A percentile compares a stretch with the other conserved stretches of the same genome.
Conservation (phyloP, 2,888 invertebrate species). For the Dolichomitus sp. region DNA sequence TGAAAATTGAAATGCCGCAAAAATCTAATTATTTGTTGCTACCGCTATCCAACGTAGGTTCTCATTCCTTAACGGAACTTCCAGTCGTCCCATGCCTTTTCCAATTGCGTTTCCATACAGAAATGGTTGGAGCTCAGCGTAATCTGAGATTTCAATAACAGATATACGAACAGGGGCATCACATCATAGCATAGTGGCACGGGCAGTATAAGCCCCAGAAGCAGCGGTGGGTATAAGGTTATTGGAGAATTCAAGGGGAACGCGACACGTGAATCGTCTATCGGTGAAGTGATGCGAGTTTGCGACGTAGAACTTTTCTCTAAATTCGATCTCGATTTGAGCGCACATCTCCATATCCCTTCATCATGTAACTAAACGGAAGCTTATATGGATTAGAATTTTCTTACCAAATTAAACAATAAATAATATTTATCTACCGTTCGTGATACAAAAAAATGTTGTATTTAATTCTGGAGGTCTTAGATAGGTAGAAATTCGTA, state of each 20-base stretch:
- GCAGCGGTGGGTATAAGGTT: conserved; percentile 28
- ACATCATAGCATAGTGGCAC: conserved; percentile 7
- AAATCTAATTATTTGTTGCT: neutral
- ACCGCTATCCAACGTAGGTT: conserved; percentile 9
- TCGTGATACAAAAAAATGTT: neutral
- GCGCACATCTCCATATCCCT: conserved; percentile 9
- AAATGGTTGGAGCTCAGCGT: conserved; percentile 38
- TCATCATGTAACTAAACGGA: neutral
- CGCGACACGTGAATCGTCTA: conserved; percentile 21
- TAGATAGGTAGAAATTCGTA: neutral
- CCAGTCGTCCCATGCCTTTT: conserved; percentile 26
- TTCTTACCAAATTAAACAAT: neutral
- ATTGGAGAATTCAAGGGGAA: conserved; percentile 53
- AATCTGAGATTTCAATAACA: conserved; percentile 70
- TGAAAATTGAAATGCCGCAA: neutral
- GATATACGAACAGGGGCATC: conserved; percentile 55
- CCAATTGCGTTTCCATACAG: conserved; percentile 32
- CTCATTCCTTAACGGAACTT: conserved; percentile 10
- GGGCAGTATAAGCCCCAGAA: conserved; percentile 11
- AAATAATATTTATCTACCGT: neutral
- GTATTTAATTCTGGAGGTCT: neutral
- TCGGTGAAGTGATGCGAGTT: conserved; percentile 29
- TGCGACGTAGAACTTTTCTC: conserved; percentile 35
- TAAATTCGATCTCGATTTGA: neutral
- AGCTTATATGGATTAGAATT: conserved; percentile 1